Base-by-base conservation (phyloP, 2,113 vertebrate genomes). In the Polypterus bichir region DNA sequence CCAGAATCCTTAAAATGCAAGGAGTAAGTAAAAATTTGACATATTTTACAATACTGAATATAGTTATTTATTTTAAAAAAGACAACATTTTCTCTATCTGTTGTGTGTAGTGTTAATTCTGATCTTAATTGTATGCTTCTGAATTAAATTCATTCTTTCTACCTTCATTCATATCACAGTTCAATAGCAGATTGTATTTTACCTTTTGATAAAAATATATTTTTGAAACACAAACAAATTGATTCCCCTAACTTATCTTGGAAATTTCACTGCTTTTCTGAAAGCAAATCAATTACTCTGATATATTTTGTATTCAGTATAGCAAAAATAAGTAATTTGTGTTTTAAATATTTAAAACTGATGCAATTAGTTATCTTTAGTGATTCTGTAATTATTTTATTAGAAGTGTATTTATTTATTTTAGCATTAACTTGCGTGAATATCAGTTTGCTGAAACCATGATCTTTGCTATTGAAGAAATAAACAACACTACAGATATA, bases 381-480 rank as follows among this genome's bases (percentile, higher is more conserved):
- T 8, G 3, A 10, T 4, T 8, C 51, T 52, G 51, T 52, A 8
- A 8, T 52, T 10, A 52, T 8, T 52, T 52, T 52, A 10, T 52
- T 58, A 45, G 27, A 27, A 27, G 27, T 58, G 44, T 58, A 8
- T 9, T 7, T 58, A 5, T 58, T 58, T 27, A 6, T 58, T 45
- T 8, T 45, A 58, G 56, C 8, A 44, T 58, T 45, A n/a, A 77
- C 66, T 47, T 72, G 60, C 73, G 4, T 45, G 56, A 58, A 58
- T 58, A 45, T 7, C 56, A 58, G 27, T 45, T 44, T 58, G 56
- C 56, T 44, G 44, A 58, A 9, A 45, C 56, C 5, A 58, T 58
- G 56, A 58, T 58, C 4, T 58, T 58, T 58, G 44, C 56, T 44
- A 58, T 45, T 58, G 56, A 58, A 58, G 44, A 58, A 58, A 58